These are phyloP conservation scores for Myotis yumanensis DNA, from an alignment of 2,113 vertebrate species.

Conservation along the genomic window DNA sequence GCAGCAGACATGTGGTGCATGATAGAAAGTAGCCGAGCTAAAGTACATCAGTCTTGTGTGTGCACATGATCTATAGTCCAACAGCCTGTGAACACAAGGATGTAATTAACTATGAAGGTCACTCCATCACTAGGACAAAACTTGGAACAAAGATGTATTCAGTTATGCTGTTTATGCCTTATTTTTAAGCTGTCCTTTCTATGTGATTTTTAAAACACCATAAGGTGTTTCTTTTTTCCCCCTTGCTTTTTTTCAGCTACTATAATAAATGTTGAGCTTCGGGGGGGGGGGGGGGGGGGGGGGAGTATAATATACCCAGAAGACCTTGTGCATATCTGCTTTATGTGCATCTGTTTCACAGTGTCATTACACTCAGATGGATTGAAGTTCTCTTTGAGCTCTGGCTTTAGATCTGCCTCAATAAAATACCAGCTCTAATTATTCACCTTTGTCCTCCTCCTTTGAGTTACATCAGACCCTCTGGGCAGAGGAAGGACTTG, in stretches of 20 bases:
- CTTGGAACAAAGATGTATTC: conserved; percentile 29
- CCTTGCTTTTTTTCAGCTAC: neutral
- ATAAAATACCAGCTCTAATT: neutral
- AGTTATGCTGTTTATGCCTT: neutral
- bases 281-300: too few species aligned
- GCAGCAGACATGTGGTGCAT: neutral
- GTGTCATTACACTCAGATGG: neutral
- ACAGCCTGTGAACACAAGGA: neutral
- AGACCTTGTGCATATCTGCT: neutral
- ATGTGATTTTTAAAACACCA: conserved; percentile 14
- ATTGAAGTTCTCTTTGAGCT: neutral
- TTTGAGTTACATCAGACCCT: neutral
- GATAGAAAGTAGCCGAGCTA: neutral
- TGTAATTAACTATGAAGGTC: conserved; percentile 56
- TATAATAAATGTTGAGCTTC: neutral
- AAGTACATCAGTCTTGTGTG: conserved; percentile 6
- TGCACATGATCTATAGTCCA: neutral
- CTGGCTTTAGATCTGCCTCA: neutral
- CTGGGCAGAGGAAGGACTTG: neutral
- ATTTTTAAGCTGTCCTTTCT: conserved; percentile 30
- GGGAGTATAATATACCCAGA: neutral
- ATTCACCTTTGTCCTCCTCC: neutral
- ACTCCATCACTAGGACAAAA: neutral
- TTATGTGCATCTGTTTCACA: neutral
- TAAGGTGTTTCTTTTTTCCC: neutral